Conservation (phyloP, 2,113 vertebrate genomes). For the Apistogramma diplotaenia region DNA sequence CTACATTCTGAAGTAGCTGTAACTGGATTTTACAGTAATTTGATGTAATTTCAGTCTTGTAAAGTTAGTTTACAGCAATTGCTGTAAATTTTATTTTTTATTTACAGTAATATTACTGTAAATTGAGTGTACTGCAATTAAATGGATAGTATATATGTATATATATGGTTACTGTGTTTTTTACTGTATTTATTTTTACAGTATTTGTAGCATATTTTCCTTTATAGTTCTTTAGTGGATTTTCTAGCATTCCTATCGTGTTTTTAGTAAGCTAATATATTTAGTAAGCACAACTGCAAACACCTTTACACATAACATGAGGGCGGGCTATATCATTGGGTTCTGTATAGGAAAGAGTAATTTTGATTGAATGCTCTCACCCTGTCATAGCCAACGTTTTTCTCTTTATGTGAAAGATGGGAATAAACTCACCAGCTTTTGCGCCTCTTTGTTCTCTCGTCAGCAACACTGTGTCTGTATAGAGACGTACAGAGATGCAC, state of each 20-base stretch:
- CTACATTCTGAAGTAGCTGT: too few species aligned
- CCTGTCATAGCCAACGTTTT: too few species aligned
- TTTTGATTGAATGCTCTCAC: too few species aligned
- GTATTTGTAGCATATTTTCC: not conserved
- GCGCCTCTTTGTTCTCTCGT: not conserved
- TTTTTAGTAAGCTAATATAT: not conserved
- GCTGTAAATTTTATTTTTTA: too few species aligned
- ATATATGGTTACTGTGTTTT: not conserved
- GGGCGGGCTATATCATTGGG: not conserved
- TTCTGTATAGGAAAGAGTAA: too few species aligned
- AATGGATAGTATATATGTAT: too few species aligned
- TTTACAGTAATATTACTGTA: too few species aligned
- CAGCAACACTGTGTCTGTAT: not conserved
- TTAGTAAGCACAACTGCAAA: not conserved
- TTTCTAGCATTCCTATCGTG: not conserved
- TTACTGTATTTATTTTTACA: too few species aligned
- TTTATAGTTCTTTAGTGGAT: not conserved
- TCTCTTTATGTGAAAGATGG: not conserved
- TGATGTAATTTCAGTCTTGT: too few species aligned
- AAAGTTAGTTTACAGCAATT: too few species aligned
- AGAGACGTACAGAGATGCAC: not conserved
- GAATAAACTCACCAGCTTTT: not conserved
- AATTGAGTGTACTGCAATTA: too few species aligned
- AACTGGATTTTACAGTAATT: too few species aligned
- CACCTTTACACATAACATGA: not conserved